A percentile compares a stretch with the other conserved stretches of the same genome.
Conservation (phyloP, 2,888 invertebrate genomes). For the Philereme vetulata region DNA sequence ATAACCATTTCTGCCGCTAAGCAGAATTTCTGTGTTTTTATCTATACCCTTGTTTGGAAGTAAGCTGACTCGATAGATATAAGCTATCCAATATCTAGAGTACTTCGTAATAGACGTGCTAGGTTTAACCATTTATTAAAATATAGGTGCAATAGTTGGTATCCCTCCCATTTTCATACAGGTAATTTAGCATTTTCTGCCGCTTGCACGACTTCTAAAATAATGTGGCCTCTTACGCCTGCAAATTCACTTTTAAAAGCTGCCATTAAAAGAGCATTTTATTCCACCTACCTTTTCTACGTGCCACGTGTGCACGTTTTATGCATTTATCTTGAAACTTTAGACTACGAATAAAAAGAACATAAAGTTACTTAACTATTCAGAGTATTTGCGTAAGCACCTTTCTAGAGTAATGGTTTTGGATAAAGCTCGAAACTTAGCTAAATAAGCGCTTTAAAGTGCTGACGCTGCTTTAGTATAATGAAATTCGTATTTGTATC, state of each 20-base stretch:
- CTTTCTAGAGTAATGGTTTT: conserved; percentile 19
- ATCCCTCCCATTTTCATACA: too few species aligned
- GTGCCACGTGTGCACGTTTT: conserved; percentile 20
- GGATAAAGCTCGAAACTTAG: conserved; percentile 16
- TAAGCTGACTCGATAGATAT: too few species aligned
- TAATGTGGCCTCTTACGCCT: not conserved
- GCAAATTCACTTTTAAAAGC: conserved; percentile 4
- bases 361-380: conserved; percentile 30
- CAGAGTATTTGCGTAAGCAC: conserved; percentile 23
- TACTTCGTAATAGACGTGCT: too few species aligned
- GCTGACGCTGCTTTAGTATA: conserved; percentile 14
- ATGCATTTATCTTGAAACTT: conserved; percentile 28
- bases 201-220: not conserved
- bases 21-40: too few species aligned
- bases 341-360: conserved; percentile 28
- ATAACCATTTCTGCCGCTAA: too few species aligned
- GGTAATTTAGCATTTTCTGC: too few species aligned
- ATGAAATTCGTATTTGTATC: conserved; percentile 15
- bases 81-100: too few species aligned
- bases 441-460: conserved; percentile 17
- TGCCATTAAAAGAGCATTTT: conserved; percentile 10
- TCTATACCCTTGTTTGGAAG: too few species aligned
- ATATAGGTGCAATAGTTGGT: too few species aligned
- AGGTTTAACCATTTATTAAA: too few species aligned
- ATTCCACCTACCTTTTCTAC: not conserved